phyloP scores from a whole-genome alignment of 2,113 vertebrate genomes.

The Myiozetetes cayanensis region DNA sequence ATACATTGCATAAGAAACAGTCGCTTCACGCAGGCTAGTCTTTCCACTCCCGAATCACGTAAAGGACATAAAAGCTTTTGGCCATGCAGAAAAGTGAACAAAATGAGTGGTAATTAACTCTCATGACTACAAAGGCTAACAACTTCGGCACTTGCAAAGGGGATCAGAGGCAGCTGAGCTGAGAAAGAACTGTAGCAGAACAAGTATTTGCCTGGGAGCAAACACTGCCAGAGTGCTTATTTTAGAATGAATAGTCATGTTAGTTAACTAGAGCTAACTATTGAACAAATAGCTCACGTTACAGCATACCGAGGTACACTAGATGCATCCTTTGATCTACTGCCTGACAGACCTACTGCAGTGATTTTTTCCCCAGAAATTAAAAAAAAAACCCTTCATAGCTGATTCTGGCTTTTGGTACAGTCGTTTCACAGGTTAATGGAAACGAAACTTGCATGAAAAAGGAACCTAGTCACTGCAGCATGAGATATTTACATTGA shows the following conservation, averaged over 20 bases:
- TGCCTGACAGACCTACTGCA: not conserved
- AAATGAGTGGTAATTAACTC: conserved; percentile 49
- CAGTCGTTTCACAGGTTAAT: not conserved
- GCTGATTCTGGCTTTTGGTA: not conserved
- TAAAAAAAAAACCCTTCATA: rapidly evolving
- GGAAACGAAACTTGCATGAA: not conserved
- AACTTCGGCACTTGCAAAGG: not conserved
- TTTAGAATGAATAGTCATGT: conserved; percentile 53
- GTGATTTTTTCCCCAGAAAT: not conserved
- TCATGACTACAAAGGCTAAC: conserved; percentile 45
- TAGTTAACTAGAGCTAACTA: conserved; percentile 38
- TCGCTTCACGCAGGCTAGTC: not conserved
- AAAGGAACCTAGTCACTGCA: not conserved
- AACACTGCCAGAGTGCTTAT: conserved; percentile 14
- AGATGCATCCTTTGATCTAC: not conserved
- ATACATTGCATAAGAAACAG: conserved; percentile 1
- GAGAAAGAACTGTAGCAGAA: conserved; percentile 35
- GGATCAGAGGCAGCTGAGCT: conserved; percentile 39
- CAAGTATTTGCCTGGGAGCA: conserved; percentile 61
- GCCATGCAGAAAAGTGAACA: conserved; percentile 16
- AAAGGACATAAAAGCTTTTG: conserved; percentile 36
- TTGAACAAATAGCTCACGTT: conserved; percentile 26
- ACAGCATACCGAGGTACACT: not conserved
- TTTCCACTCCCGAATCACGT: not conserved
- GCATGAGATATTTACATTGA: not conserved